Evolutionary conservation across 1,140 invertebrate genomes (phyloP), one percentile per base, ranked within the genome.

Genomic region (Kradibia gibbosae): DNA sequence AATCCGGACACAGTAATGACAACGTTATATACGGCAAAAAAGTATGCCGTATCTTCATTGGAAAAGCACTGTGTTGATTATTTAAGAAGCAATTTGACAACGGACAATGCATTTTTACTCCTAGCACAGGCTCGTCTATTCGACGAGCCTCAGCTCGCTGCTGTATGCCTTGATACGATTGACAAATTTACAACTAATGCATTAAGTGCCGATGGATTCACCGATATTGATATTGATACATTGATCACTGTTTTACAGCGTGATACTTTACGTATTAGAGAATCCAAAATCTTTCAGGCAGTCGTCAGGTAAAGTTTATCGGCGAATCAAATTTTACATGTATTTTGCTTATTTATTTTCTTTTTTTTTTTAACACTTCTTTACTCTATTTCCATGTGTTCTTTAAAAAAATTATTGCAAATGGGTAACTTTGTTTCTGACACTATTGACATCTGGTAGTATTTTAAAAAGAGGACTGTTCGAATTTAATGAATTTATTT

Each of bases 1-100:
- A 96, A 95, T 50, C 95, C 96, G 4, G 96, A 97, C 87, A 96
- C 95, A 87, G 96, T 97, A 2, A 97, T 97, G 96, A 96, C 96
- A 1, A 96, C 95, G 10, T 88, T 97, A 67, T 97, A 97, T 86
- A 95, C 96, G 11, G 96, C 96, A 10, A 97, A 97, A 86, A 97
- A 97, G 86, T 97, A 97, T 91, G 95, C 95, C 10, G 95, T 97
- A 0, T 95, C 95, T 17, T 94, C 95, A 15, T 89, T 97, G 78
- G 96, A 97, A 87, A 94, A 95, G 84, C 95, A 95, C 83, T 97
- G 96, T 91, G 96, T 97, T 1, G 95, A 97, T 85, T 97, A 96
- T 89, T 90, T 97, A 17, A 95, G 96, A 86, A 93, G 93, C 45
- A 96, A 97, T 89, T 91, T 97, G 36, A 94, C 94, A 62, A 94